A percentile compares a stretch with the other conserved stretches of the same genome.
These are phyloP conservation scores for Lethenteron reissneri DNA, from an alignment of 2,113 vertebrate species.

Conservation along the genomic window DNA sequence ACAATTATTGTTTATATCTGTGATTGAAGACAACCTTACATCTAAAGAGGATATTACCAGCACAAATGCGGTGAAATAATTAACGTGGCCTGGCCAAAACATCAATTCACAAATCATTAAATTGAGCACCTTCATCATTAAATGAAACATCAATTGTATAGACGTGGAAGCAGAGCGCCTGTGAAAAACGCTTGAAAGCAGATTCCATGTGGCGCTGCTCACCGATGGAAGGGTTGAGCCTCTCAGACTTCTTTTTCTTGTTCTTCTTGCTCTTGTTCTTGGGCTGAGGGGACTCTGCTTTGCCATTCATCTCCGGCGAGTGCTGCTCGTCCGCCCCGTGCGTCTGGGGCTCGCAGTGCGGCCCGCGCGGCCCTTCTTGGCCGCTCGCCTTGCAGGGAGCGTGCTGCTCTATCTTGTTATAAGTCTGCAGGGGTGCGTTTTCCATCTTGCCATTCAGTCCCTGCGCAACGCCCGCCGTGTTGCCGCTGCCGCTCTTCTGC, in stretches of 20 bases:
- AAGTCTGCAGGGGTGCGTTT: too few species aligned
- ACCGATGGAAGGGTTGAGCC: constrained; percentile 67
- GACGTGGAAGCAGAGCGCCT: not conserved
- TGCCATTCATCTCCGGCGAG: constrained; percentile 30
- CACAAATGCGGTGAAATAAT: constrained; percentile 2
- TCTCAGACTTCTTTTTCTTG: constrained; percentile 86
- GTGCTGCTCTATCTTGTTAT: too few species aligned
- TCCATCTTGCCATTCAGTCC: too few species aligned
- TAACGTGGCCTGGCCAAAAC: not conserved
- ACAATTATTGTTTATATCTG: too few species aligned
- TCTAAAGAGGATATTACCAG: not conserved
- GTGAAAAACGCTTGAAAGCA: not conserved
- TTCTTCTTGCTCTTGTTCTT: constrained; percentile 51
- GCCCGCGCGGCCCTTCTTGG: too few species aligned
- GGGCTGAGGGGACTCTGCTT: constrained; percentile 43
- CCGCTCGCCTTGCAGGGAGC: too few species aligned
- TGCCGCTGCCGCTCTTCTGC: too few species aligned
- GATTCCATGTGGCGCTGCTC: constrained; percentile 10
- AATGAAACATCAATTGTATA: not conserved
- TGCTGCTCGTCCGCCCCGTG: constrained; percentile 21
- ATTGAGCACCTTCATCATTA: not conserved
- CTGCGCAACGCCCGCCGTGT: too few species aligned
- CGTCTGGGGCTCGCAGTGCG: too few species aligned
- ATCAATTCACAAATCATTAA: constrained; percentile 4
- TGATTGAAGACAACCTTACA: too few species aligned